Evolutionary conservation across 2,797 vertebrate genomes (phyloP), one percentile per base, ranked within the genome.

Genomic region (Neosalanx taihuensis): DNA sequence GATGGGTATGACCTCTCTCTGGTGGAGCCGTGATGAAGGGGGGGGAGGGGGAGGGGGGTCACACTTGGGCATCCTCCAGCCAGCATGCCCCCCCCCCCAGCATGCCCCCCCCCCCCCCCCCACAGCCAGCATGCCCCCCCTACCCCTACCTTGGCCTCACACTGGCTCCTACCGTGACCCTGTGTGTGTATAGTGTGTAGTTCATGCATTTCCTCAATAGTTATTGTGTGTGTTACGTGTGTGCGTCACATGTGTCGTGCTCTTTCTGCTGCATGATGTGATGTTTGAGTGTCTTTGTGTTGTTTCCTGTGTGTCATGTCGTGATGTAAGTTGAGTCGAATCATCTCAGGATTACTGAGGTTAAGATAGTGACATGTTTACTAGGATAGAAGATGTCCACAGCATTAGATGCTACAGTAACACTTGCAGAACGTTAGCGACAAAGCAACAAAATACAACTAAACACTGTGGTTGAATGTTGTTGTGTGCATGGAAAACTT

Each of bases 41-140:
- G 23, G 23, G 23, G 1, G 23, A 18, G 1, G 23, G 23, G 23
- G 1, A 1, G 23, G 23, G 23, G 13, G 51, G 18, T n/a, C 17
- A 53, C 51, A 18, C 18, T 4, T n/a, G 23, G 70, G 70, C 80
- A 30, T 41, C 49, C 69, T 58, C 23, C 58, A 59, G 57, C 80
- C 69, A 87, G 90, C 88, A 88, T 81, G 87, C 59, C 77, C 66
- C 18, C 56, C 23, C 72, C 81, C 80, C 80, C 69, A 87, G 90
- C 88, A 88, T 81, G 87, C 59, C 77, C 66, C 18, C 56, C 72
- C 81, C 80, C 74, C 75, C 73, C 74, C 58, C 23, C 49, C 69
- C 56, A 10, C 58, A 59, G 57, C 80, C 69, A 87, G 90, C 88
- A 88, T 81, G 87, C 59, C 77, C 66, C 18, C 56, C 15, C 15